phyloP scores from a whole-genome alignment of 2,113 vertebrate genomes.

The Capreolus pygargus region DNA sequence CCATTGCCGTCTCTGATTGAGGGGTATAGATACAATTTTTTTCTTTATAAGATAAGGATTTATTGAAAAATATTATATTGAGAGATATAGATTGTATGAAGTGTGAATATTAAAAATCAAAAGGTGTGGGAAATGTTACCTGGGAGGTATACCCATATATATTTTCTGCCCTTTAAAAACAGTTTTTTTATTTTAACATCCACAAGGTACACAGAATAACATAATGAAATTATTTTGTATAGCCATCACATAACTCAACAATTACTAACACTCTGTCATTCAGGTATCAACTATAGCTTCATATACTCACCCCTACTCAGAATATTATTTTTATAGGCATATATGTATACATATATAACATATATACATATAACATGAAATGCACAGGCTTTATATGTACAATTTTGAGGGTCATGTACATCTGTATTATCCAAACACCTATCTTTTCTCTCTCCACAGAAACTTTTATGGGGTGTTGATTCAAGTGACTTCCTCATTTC shows the following conservation, averaged over 20 bases:
- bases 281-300: not conserved
- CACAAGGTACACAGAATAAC: not conserved
- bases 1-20: too few species aligned
- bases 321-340: not conserved
- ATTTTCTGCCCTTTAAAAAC: not conserved
- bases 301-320: not conserved
- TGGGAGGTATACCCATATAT: not conserved
- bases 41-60: not conserved
- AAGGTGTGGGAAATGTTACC: not conserved
- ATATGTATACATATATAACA: not conserved
- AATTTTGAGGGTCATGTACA: not conserved
- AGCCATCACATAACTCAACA: not conserved
- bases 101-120: not conserved
- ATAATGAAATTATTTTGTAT: not conserved
- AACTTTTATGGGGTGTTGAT: not conserved
- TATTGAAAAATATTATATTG: not conserved
- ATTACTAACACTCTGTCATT: not conserved
- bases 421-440: not conserved
- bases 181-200: not conserved
- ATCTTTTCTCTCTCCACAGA: not conserved
- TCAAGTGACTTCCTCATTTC: not conserved
- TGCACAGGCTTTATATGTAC: not conserved
- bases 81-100: not conserved
- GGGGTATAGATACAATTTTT: not conserved
- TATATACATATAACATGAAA: not conserved